Evolutionary conservation across 2,888 invertebrate species (phyloP), one percentile per base, ranked within the genome.

Genomic region (Napeogenes inachia): DNA sequence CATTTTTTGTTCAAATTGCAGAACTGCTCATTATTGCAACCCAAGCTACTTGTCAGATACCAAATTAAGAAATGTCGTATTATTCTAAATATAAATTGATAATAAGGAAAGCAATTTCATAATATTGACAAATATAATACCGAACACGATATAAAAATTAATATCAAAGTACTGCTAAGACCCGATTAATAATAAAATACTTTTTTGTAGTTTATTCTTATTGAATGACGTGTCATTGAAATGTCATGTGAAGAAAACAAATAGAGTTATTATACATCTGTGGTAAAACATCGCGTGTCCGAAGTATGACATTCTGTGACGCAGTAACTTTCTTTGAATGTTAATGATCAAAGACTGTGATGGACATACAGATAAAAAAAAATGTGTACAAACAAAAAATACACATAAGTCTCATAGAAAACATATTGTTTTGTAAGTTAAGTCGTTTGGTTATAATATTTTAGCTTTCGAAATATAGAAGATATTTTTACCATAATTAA

Each of bases 221-320:
- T 38, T 10, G 21, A 21, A 21, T 21, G 21, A 21, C 12, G 10
- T 10, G 42, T 42, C 42, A 42, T 42, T 42, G 42, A 42, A 42
- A 12, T 42, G 42, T 42, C 45, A 53, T 35, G 35, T 21, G 21
- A 21, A 0, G 21, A 21, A 21, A 21, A 21, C 1, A 21, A 21
- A 21, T 21, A 21, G 21, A 21, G 21, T 21, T 21, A 21, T 21
- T 21, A 21, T 21, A 21, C 21, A 21, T 13, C 8, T 60, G 54
- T 54, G 62, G 62, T 60, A 53, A 55, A 33, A 56, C 13, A 13
- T 65, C 54, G 61, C 61, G 65, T 65, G 61, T 59, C 60, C 50
- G 53, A 59, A 59, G 58, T 59, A 63, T 53, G 46, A 54, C 56
- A 56, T 60, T 42, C 47, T 45, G 53, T 63, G 45, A 33, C 47